Percentiles rank a stretch among this genome's conserved stretches.
Conservation (phyloP, 2,113 vertebrate genomes). For the Oryctolagus cuniculus region mOryCun1.1 NC_091443.1:82241501-82242000, state of each 20-base stretch:
- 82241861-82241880: background rate
- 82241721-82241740: background rate
- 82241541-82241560: too few species aligned
- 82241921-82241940: background rate
- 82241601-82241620: too few species aligned
- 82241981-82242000: background rate
- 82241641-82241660: conserved; percentile 19
- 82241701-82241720: conserved; percentile 16
- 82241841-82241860: background rate
- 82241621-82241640: too few species aligned
- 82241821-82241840: background rate
- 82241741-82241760: background rate
- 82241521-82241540: too few species aligned
- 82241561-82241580: too few species aligned
- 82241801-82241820: background rate
- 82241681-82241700: background rate
- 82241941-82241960: background rate
- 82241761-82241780: background rate
- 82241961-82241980: background rate
- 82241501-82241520: too few species aligned
- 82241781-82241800: background rate
- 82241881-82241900: conserved; percentile 30
- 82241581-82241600: too few species aligned
- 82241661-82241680: background rate
- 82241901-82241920: background rate